These are phyloP conservation scores for Ploceus nigricollis DNA, from an alignment of 2,113 vertebrate species.

Conservation along the genomic window DNA sequence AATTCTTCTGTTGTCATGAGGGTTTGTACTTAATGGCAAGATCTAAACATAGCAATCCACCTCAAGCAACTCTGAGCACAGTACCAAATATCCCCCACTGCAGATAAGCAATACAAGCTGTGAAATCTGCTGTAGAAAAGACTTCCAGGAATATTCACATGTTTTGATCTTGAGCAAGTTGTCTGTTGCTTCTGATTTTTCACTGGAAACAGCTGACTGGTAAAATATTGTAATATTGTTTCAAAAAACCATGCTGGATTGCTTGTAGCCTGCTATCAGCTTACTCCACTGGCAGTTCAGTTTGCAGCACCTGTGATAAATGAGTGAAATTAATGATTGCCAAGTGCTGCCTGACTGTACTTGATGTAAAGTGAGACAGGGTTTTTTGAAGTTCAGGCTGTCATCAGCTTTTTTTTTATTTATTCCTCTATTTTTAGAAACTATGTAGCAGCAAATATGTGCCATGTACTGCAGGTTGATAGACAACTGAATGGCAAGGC, in stretches of 20 bases:
- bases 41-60: background rate
- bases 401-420: background rate
- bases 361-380: background rate
- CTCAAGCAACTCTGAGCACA: background rate
- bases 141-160: background rate
- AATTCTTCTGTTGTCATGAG: background rate
- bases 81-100: background rate
- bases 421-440: background rate
- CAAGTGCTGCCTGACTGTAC: background rate
- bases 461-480: background rate
- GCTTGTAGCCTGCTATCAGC: background rate
- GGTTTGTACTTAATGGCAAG: background rate
- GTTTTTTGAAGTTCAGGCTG: background rate
- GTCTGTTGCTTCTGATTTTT: constrained; percentile 7
- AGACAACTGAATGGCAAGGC: background rate
- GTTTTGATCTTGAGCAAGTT: background rate
- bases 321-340: background rate
- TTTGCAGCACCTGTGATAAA: constrained; percentile 9
- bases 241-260: background rate
- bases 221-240: background rate
- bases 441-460: background rate
- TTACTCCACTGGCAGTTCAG: background rate
- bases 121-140: background rate
- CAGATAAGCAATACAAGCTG: background rate
- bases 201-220: background rate